phyloP scores from a whole-genome alignment of 2,888 invertebrate genomes.

The Thysanoteuthis rhombus region DNA sequence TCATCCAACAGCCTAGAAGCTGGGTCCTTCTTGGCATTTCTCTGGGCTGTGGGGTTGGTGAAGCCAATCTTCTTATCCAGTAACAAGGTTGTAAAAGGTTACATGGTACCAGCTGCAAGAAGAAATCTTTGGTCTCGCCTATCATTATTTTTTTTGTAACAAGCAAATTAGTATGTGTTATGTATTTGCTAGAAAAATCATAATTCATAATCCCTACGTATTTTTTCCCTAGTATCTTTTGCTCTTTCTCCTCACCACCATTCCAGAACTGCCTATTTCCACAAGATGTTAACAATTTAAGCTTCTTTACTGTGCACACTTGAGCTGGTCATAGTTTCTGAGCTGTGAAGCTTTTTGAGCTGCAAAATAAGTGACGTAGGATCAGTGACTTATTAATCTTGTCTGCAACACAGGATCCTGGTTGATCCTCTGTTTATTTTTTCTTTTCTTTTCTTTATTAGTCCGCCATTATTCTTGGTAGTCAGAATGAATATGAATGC shows the following conservation, averaged over 20 bases:
- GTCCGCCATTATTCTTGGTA: no score
- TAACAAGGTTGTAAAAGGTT: no score
- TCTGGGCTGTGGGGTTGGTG: no score
- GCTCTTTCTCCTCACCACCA: background rate
- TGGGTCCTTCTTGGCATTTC: no score
- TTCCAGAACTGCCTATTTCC: background rate
- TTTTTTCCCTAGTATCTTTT: background rate
- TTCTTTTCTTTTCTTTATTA: background rate
- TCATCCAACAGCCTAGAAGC: no score
- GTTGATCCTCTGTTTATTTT: background rate
- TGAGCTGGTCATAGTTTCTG: background rate
- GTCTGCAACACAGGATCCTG: background rate
- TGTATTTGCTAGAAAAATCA: background rate
- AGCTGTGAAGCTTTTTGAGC: background rate
- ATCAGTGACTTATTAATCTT: background rate
- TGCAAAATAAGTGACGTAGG: background rate
- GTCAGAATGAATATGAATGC: no score
- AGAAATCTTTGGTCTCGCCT: no score
- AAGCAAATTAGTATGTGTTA: no score
- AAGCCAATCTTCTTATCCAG: no score
- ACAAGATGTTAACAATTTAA: background rate
- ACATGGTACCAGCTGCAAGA: no score
- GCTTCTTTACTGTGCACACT: background rate
- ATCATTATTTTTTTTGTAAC: no score
- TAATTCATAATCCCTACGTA: background rate